phyloP scores from a whole-genome alignment of 2,113 vertebrate species.

The Plecturocebus donacophilus region DNA sequence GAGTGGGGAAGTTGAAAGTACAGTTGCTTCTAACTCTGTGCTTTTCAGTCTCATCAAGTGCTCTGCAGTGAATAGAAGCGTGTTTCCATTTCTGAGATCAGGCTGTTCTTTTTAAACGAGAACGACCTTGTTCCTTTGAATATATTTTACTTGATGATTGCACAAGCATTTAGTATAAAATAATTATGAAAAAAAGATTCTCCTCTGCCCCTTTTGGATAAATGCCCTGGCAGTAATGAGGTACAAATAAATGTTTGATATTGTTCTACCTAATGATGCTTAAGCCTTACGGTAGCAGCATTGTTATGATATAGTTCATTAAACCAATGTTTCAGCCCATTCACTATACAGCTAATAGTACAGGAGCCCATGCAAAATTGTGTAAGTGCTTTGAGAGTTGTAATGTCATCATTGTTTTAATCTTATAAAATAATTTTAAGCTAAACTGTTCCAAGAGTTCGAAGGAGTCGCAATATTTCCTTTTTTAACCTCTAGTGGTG shows the following conservation, averaged over 20 bases:
- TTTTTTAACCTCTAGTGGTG: neutral
- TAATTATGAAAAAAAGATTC: neutral
- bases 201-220: neutral
- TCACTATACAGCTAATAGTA: neutral
- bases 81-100: neutral
- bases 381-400: conserved; percentile 4
- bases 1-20: conserved; percentile 45
- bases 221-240: neutral
- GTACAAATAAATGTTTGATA: neutral
- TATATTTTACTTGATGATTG: neutral
- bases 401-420: neutral
- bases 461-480: neutral
- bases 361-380: neutral
- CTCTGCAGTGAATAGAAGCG: neutral
- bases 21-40: neutral
- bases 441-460: neutral
- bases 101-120: neutral
- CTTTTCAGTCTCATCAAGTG: neutral
- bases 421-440: conserved; percentile 43
- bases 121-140: neutral
- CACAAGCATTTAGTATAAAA: neutral
- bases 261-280: neutral
- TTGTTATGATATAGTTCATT: neutral
- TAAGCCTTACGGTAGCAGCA: neutral
- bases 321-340: neutral